A percentile compares a stretch with the other conserved stretches of the same genome.
Conservation (phyloP, 2,113 vertebrate genomes). For the Emydura subglobosa region DNA sequence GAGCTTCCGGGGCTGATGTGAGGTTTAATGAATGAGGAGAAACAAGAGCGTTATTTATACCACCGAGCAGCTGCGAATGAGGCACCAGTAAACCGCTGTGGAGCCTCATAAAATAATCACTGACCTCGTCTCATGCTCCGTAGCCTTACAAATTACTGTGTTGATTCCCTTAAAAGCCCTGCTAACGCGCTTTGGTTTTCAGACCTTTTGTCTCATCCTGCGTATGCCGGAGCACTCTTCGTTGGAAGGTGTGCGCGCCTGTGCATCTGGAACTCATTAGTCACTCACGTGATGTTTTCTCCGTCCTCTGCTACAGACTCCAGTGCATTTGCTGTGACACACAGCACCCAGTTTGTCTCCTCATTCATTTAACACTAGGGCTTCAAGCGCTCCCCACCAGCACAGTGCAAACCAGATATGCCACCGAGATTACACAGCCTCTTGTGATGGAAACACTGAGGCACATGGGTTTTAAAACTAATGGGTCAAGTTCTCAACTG, state of each 20-base stretch:
- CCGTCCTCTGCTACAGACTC: neutral
- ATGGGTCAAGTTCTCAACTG: too few relatives aligned
- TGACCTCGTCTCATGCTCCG: too few relatives aligned
- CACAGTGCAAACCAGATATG: neutral
- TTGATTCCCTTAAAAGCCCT: neutral
- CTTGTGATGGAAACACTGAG: too few relatives aligned
- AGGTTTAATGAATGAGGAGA: neutral
- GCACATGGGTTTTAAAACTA: too few relatives aligned
- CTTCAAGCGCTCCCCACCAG: neutral
- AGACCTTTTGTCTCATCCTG: neutral
- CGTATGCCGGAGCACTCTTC: neutral
- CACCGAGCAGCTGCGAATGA: neutral
- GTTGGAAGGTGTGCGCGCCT: neutral
- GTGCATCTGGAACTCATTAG: neutral
- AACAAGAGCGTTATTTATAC: neutral
- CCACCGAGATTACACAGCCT: neutral
- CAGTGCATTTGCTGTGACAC: fast-evolving
- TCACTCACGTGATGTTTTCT: neutral
- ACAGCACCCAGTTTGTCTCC: neutral
- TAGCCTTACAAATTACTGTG: neutral
- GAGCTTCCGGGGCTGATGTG: neutral
- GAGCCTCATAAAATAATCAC: too few relatives aligned
- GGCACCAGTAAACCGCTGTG: too few relatives aligned
- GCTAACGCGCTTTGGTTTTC: neutral
- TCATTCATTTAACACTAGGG: neutral